Conservation (phyloP, 2,888 invertebrate species). For the Euzetes globulus region DNA sequence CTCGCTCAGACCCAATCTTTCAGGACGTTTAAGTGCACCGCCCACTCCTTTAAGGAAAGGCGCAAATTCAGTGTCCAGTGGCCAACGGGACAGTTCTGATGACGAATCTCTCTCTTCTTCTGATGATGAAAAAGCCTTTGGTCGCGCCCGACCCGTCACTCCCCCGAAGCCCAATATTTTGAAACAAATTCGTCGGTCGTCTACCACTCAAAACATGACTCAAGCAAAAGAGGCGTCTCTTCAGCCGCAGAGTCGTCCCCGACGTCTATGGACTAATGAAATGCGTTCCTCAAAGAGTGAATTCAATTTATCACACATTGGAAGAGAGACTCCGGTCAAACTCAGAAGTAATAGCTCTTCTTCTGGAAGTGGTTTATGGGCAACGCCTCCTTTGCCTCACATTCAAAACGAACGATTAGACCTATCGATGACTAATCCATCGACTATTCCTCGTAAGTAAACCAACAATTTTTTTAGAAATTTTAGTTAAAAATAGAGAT, state of each 20-base stretch:
- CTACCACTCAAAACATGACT: slow-evolving; percentile 26
- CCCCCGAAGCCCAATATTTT: slow-evolving; percentile 38
- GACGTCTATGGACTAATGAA: slow-evolving; percentile 33
- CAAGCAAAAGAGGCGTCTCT: slow-evolving; percentile 13
- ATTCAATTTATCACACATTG: slow-evolving; percentile 34
- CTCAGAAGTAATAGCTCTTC: slow-evolving; percentile 26
- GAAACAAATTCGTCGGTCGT: slow-evolving; percentile 38
- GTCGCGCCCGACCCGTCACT: slow-evolving; percentile 33
- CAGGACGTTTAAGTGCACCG: slow-evolving; percentile 33
- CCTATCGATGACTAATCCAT: slow-evolving; percentile 35
- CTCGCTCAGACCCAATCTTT: slow-evolving; percentile 28
- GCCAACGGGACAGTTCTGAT: slow-evolving; percentile 33
- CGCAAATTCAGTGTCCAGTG: slow-evolving; percentile 25
- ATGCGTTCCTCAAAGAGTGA: slow-evolving; percentile 38
- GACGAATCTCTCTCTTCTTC: slow-evolving; percentile 19
- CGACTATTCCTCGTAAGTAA: slow-evolving; percentile 33
- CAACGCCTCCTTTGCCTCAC: not conserved
- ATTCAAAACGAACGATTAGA: slow-evolving; percentile 32
- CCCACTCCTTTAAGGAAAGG: slow-evolving; percentile 22
- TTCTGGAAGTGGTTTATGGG: slow-evolving; percentile 30
- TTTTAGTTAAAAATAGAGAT: not conserved
- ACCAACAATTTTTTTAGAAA: not conserved
- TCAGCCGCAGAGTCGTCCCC: slow-evolving; percentile 4
- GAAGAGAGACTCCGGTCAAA: slow-evolving; percentile 30
- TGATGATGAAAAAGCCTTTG: not conserved